phyloP scores from a whole-genome alignment of 2,797 vertebrate species.

The Urocyon cinereoargenteus region DNA sequence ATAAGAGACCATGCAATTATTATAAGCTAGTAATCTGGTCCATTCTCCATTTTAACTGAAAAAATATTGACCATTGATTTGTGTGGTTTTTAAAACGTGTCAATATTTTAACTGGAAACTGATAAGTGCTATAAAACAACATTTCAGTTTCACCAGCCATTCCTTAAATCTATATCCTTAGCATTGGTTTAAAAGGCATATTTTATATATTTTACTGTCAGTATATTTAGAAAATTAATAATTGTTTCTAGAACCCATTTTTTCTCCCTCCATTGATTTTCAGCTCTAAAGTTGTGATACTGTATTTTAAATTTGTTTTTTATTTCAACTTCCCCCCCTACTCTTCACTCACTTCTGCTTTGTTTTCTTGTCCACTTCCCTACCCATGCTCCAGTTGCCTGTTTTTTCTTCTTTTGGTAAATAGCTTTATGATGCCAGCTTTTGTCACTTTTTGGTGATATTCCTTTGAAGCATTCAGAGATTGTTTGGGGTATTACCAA shows the following conservation, averaged over 20 bases:
- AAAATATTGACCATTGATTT: constrained; percentile 22
- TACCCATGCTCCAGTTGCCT: not conserved
- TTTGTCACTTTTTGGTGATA: constrained; percentile 17
- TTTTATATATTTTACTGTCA: constrained; percentile 38
- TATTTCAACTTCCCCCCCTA: not conserved
- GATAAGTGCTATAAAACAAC: constrained; percentile 32
- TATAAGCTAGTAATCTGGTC: constrained; percentile 28
- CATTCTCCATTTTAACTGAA: constrained; percentile 46
- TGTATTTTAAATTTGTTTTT: constrained; percentile 59
- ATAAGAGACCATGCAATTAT: constrained; percentile 21
- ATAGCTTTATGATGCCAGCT: constrained; percentile 8
- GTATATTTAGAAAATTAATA: constrained; percentile 57
- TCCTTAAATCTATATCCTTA: constrained; percentile 32
- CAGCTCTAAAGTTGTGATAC: not conserved
- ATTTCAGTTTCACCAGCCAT: constrained; percentile 23
- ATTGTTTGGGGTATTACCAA: constrained; percentile 11
- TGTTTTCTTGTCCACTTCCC: not conserved
- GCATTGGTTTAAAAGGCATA: constrained; percentile 43
- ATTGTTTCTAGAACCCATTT: constrained; percentile 9
- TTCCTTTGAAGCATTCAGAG: constrained; percentile 25
- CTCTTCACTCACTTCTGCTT: not conserved
- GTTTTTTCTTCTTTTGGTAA: not conserved
- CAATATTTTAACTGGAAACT: constrained; percentile 58
- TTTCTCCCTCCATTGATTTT: constrained; percentile 37
- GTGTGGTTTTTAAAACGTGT: constrained; percentile 32